phyloP scores from a whole-genome alignment of 2,113 vertebrate species.

The Melanerpes formicivorus region DNA sequence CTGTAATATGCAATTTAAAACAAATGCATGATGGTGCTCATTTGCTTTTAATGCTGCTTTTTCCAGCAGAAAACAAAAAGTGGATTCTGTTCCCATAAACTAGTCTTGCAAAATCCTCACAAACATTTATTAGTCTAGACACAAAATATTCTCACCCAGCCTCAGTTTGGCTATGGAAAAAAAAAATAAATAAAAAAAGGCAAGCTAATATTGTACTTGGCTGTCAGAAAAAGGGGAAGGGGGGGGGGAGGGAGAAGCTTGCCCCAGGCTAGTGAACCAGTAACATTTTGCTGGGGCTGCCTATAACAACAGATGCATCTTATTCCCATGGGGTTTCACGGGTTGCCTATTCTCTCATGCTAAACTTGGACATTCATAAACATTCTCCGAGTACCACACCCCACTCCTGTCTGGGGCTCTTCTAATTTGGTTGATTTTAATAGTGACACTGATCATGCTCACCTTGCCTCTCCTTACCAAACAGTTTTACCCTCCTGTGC shows the following conservation, averaged over 20 bases:
- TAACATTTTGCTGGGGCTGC: slow-evolving; percentile 53
- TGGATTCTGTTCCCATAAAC: slow-evolving; percentile 58
- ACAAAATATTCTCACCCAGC: slow-evolving; percentile 55
- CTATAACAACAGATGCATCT: slow-evolving; percentile 51
- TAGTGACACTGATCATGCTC: background rate
- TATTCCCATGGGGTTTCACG: background rate
- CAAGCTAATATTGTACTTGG: slow-evolving; percentile 43
- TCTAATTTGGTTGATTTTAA: background rate
- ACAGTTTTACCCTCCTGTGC: background rate
- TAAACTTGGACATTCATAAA: slow-evolving; percentile 45
- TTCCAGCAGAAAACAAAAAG: slow-evolving; percentile 60
- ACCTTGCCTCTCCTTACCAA: background rate
- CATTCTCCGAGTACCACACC: slow-evolving; percentile 42
- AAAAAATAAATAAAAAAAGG: background rate
- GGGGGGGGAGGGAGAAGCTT: background rate
- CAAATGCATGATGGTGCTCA: slow-evolving; percentile 58
- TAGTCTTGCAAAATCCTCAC: slow-evolving; percentile 56
- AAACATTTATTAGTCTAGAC: slow-evolving; percentile 69
- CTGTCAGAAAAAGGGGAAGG: slow-evolving; percentile 7
- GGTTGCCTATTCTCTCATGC: slow-evolving; percentile 32
- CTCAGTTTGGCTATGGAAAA: background rate
- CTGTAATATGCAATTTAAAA: slow-evolving; percentile 63
- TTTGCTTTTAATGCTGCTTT: slow-evolving; percentile 59
- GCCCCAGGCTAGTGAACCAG: slow-evolving; percentile 51
- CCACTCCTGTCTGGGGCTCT: background rate